Conservation (phyloP, 2,797 vertebrate species). For the Xerus rutilus region DNA sequence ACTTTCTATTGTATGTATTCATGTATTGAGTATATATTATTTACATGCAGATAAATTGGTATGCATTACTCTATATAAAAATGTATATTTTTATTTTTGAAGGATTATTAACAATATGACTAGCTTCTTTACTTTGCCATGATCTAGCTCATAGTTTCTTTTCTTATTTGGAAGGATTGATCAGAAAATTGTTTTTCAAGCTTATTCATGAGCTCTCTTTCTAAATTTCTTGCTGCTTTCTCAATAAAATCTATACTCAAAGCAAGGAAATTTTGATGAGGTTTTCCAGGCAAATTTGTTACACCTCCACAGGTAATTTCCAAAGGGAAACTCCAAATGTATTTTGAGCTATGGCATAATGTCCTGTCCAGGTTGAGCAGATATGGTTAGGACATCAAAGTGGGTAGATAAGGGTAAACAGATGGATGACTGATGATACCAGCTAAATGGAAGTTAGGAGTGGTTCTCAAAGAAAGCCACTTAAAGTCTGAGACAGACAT, state of each 20-base stretch:
- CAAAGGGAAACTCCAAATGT: background rate
- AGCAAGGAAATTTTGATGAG: background rate
- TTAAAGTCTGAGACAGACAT: background rate
- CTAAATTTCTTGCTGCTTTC: background rate
- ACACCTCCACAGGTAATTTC: background rate
- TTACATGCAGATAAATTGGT: background rate
- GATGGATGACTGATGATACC: background rate
- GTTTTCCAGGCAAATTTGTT: background rate
- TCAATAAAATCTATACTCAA: background rate
- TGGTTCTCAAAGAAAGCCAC: background rate
- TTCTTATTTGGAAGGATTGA: background rate
- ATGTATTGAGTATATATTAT: background rate
- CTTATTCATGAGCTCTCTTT: background rate
- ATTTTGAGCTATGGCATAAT: background rate
- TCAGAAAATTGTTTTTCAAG: background rate
- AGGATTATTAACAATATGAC: background rate
- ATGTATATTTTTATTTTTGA: background rate
- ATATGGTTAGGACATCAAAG: background rate
- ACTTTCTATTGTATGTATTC: background rate
- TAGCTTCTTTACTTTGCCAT: background rate
- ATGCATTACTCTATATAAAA: background rate
- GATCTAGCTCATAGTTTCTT: background rate
- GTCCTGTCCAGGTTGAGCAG: background rate
- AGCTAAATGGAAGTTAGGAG: background rate
- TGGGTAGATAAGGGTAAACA: background rate